phyloP scores from a whole-genome alignment of 2,113 vertebrate genomes.

The Takifugu flavidus region DNA sequence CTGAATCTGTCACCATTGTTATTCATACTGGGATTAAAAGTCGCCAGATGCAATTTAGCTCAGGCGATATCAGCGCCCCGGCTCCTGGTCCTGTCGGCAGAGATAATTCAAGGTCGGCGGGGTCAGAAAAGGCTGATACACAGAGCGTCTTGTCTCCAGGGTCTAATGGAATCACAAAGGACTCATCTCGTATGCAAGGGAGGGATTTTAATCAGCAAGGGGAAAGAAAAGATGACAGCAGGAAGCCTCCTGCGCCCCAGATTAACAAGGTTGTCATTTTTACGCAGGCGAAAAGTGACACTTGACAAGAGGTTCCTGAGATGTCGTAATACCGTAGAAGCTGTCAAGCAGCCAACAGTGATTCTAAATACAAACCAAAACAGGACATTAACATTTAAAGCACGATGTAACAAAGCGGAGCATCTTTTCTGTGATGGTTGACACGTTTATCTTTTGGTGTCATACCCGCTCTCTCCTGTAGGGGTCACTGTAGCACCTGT shows the following conservation, averaged over 20 bases:
- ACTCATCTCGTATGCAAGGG: slow-evolving; percentile 12
- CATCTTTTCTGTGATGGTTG: background rate
- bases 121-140: slow-evolving; percentile 40
- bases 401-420: background rate
- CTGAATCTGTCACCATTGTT: slow-evolving; percentile 49
- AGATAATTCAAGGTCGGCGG: background rate
- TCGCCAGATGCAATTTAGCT: slow-evolving; percentile 62
- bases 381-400: too few relatives aligned
- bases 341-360: too few relatives aligned
- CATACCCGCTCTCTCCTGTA: slow-evolving; percentile 6
- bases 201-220: slow-evolving; percentile 11
- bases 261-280: slow-evolving; percentile 53
- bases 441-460: background rate
- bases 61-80: slow-evolving; percentile 36
- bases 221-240: slow-evolving; percentile 3
- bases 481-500: slow-evolving; percentile 7
- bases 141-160: slow-evolving; percentile 37
- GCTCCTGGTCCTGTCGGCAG: slow-evolving; percentile 16
- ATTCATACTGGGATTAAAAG: slow-evolving; percentile 61
- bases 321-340: too few relatives aligned
- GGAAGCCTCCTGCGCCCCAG: slow-evolving; percentile 27
- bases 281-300: slow-evolving; percentile 26
- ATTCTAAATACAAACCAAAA: too few relatives aligned
- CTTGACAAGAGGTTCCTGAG: background rate
- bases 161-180: slow-evolving; percentile 53